These are phyloP conservation scores for Nematopogon swammerdamellus DNA, from an alignment of 2,888 invertebrate species.

Conservation along the genomic window DNA sequence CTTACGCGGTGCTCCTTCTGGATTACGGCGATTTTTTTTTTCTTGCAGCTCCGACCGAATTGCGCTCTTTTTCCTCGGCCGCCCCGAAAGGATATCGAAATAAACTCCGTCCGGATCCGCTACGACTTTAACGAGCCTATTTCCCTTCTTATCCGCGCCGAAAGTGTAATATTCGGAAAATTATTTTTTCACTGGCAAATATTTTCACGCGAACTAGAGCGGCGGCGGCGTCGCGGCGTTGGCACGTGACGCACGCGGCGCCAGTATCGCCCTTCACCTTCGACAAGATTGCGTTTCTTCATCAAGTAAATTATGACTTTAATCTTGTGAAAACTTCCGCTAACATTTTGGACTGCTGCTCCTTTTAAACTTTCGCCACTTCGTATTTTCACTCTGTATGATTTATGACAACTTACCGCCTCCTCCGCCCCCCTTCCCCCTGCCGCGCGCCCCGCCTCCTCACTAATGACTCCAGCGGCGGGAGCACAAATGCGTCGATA, in stretches of 20 bases:
- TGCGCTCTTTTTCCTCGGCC: slow-evolving; percentile 45
- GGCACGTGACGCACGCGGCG: background rate
- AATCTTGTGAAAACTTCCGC: slow-evolving; percentile 40
- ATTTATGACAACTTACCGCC: slow-evolving; percentile 41
- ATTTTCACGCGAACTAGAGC: background rate
- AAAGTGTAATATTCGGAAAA: background rate
- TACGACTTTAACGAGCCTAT: slow-evolving; percentile 48
- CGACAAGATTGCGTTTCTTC: slow-evolving; percentile 36
- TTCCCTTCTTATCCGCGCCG: background rate
- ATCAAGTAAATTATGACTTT: slow-evolving; percentile 47
- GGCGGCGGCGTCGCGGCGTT: background rate
- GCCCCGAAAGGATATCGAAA: slow-evolving; percentile 46
- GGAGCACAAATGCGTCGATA: too few species aligned
- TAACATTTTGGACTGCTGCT: slow-evolving; percentile 38
- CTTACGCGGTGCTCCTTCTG: slow-evolving; percentile 39
- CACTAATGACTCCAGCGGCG: too few species aligned
- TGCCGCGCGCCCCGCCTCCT: too few species aligned
- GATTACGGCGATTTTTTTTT: slow-evolving; percentile 42
- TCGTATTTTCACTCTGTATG: slow-evolving; percentile 36
- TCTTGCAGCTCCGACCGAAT: slow-evolving; percentile 24
- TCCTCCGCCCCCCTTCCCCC: too few species aligned
- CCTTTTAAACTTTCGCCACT: slow-evolving; percentile 38
- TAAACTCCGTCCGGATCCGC: slow-evolving; percentile 38
- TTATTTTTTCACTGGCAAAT: background rate
- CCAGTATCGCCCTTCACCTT: slow-evolving; percentile 28